These are phyloP conservation scores for Silurus asotus DNA, from an alignment of 2,113 vertebrate species.

Conservation along the genomic window DNA sequence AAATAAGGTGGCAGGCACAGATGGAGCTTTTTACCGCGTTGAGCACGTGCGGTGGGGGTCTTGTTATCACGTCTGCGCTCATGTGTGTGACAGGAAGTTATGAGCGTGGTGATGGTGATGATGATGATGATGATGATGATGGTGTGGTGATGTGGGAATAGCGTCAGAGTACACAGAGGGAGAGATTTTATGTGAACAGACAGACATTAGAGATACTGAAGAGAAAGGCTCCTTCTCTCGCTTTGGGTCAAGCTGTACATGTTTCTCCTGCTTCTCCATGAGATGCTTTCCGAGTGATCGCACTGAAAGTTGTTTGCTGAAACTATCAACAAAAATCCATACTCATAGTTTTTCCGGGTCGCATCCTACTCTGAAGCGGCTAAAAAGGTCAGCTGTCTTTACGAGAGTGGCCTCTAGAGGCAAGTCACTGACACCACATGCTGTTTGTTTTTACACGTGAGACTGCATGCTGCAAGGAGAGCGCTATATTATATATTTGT, in stretches of 20 bases:
- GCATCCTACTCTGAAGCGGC: no score
- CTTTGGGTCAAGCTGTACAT: not conserved
- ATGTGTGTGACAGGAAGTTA: slow-evolving; percentile 11
- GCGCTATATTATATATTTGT: no score
- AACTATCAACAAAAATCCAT: no score
- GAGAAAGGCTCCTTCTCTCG: not conserved
- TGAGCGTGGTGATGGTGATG: not conserved
- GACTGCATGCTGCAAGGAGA: no score
- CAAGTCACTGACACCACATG: no score
- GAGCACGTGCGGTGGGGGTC: not conserved
- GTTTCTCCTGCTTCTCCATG: not conserved
- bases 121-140: not conserved
- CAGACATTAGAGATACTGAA: not conserved
- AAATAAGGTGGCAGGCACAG: not conserved
- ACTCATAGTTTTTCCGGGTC: no score
- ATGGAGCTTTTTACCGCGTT: not conserved
- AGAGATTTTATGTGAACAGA: not conserved
- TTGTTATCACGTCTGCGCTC: slow-evolving; percentile 5
- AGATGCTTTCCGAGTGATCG: not conserved
- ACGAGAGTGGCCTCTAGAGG: no score
- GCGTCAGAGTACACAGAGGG: not conserved
- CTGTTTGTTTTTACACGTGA: no score
- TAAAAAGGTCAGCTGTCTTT: no score
- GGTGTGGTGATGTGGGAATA: not conserved
- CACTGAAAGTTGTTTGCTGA: no score